Evolutionary conservation across 64 coral and sea anemone genomes (phyloP).

Genomic region (Hydrozoanthus tunicans): DNA sequence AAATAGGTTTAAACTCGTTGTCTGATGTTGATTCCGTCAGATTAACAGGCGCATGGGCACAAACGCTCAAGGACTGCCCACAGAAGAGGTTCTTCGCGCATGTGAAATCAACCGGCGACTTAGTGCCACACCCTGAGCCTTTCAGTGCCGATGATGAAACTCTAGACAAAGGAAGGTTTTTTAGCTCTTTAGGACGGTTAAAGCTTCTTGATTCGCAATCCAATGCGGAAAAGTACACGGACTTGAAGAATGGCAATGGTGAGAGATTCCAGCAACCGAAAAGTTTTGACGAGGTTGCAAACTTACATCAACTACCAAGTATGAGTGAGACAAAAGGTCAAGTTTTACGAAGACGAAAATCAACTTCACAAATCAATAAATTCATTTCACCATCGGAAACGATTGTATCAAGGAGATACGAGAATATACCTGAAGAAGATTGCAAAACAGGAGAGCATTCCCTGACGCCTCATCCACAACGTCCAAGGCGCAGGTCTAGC

Average conservation of each 20-base stretch:
- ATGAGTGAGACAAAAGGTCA: neutral
- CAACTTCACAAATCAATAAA: neutral
- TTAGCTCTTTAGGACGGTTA: neutral
- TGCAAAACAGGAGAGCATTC: neutral
- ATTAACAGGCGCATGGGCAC: no score
- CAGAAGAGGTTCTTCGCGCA: no score
- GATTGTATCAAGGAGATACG: neutral
- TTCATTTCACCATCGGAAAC: neutral
- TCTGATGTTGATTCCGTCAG: neutral
- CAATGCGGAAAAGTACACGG: neutral
- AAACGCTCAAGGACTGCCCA: no score
- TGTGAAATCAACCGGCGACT: no score
- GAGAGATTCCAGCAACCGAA: neutral
- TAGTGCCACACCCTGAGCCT: no score
- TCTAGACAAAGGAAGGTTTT: no score
- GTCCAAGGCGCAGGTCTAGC: neutral
- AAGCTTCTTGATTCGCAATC: neutral
- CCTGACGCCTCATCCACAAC: neutral
- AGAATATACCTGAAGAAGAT: neutral
- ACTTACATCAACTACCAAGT: neutral
- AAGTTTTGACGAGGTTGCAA: neutral
- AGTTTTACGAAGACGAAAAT: neutral
- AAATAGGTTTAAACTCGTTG: neutral
- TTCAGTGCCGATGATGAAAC: no score
- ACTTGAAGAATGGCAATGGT: neutral